A percentile compares a stretch with the other conserved stretches of the same genome.
Evolutionary conservation across 53 echinoderm and acorn worm genomes (phyloP).

Genomic region (Holothuria scabra): DNA sequence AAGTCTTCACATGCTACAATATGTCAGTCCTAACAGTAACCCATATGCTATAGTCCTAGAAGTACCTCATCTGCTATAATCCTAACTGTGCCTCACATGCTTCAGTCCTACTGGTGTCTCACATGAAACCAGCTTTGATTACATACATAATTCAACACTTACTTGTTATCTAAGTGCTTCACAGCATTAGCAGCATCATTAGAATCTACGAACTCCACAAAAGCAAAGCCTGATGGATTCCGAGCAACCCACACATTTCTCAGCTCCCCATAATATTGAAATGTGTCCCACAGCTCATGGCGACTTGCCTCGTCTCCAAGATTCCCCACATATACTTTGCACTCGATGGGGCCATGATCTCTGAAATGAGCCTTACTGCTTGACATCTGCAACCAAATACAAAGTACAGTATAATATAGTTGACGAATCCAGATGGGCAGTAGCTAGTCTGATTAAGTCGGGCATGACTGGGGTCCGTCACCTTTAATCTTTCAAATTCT

Average conservation of each 20-base stretch:
- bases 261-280: slow-evolving; percentile 72
- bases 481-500: too few species aligned
- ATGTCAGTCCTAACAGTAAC: too few species aligned
- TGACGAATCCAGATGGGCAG: too few species aligned
- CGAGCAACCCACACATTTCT: slow-evolving; percentile 97
- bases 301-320: slow-evolving; percentile 76
- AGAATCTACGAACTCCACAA: slow-evolving; percentile 85
- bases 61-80: not conserved
- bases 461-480: too few species aligned
- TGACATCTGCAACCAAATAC: not conserved
- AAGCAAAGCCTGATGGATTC: slow-evolving; percentile 95
- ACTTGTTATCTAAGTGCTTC: slow-evolving; percentile 75
- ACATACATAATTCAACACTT: not conserved
- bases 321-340: slow-evolving; percentile 90
- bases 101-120: too few species aligned
- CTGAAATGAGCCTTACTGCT: slow-evolving; percentile 18
- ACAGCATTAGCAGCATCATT: slow-evolving; percentile 80
- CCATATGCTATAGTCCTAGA: too few species aligned
- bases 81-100: too few species aligned
- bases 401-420: too few species aligned
- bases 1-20: too few species aligned
- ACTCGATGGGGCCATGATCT: slow-evolving; percentile 62
- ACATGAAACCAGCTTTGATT: too few species aligned
- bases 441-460: too few species aligned
- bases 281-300: slow-evolving; percentile 81